phyloP scores from a whole-genome alignment of 2,113 vertebrate species.

The Hemiprocne comata region DNA sequence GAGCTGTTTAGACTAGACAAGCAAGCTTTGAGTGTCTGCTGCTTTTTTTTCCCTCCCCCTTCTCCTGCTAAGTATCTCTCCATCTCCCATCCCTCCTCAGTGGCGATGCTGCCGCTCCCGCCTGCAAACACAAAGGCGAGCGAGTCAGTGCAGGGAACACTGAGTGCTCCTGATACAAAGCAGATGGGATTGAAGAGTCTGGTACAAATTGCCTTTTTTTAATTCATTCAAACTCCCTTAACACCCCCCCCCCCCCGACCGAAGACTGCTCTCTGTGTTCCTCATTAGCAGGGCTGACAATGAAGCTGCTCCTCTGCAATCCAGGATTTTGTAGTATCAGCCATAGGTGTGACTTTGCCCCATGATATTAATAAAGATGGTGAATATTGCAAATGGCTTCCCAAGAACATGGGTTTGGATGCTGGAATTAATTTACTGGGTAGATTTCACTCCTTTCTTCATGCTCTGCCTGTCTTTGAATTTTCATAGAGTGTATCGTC shows the following conservation, averaged over 20 bases:
- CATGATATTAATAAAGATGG: not conserved
- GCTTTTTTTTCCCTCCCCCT: not conserved
- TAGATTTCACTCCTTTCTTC: not conserved
- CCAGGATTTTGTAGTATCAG: not conserved
- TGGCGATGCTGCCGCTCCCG: not conserved
- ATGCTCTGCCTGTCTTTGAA: not conserved
- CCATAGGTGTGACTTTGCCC: not conserved
- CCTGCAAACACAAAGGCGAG: conserved; percentile 55
- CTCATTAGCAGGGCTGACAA: conserved; percentile 28
- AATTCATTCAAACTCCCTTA: conserved; percentile 32
- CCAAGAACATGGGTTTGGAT: not conserved
- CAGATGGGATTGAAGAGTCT: conserved; percentile 67
- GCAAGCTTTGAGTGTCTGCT: not conserved
- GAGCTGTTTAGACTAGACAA: not conserved
- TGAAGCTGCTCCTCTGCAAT: not conserved
- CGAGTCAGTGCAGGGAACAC: conserved; percentile 57
- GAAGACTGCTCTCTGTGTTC: not conserved
- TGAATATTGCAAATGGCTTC: not conserved
- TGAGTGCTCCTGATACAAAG: conserved; percentile 46
- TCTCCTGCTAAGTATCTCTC: not conserved
- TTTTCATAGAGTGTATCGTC: not conserved
- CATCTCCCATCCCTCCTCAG: not conserved
- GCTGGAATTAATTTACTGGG: not conserved
- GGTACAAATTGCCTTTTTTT: conserved; percentile 5
- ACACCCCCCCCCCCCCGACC: not conserved